A percentile compares a stretch with the other conserved stretches of the same genome.
Conservation (phyloP, 1,140 invertebrate species). For the Tetragnatha versicolor region DNA sequence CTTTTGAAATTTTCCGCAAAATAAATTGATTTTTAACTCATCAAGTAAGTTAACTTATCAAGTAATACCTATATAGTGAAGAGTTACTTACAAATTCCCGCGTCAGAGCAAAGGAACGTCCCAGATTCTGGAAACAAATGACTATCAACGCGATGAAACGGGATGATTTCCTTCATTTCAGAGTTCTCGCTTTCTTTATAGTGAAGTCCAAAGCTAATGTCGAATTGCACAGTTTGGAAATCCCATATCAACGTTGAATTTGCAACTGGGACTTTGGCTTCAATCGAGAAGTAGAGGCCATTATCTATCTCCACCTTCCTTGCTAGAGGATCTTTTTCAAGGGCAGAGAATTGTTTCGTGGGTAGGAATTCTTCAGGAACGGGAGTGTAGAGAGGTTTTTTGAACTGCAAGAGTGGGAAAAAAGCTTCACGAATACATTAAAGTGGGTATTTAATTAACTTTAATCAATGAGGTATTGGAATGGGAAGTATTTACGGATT, state of each 20-base stretch:
- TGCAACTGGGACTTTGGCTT: background rate
- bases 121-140: conserved; percentile 22
- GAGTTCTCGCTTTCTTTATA: background rate
- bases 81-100: conserved; percentile 13
- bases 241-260: conserved; percentile 17
- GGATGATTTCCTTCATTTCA: conserved; percentile 7
- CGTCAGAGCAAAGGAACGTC: background rate
- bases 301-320: background rate
- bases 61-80: too few species aligned
- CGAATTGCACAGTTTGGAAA: background rate
- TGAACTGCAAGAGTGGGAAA: background rate
- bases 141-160: conserved; percentile 7
- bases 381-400: background rate
- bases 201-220: background rate
- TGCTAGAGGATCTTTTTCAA: conserved; percentile 8
- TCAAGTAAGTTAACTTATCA: too few species aligned
- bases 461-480: too few species aligned
- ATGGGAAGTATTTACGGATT: too few species aligned
- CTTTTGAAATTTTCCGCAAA: too few species aligned
- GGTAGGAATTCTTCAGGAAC: conserved; percentile 6
- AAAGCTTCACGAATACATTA: too few species aligned
- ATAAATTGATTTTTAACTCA: too few species aligned
- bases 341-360: background rate
- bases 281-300: background rate
- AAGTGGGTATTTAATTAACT: too few species aligned